Base-by-base conservation (phyloP, 2,888 invertebrate genomes). In the Amphipyra tragopoginis region DNA sequence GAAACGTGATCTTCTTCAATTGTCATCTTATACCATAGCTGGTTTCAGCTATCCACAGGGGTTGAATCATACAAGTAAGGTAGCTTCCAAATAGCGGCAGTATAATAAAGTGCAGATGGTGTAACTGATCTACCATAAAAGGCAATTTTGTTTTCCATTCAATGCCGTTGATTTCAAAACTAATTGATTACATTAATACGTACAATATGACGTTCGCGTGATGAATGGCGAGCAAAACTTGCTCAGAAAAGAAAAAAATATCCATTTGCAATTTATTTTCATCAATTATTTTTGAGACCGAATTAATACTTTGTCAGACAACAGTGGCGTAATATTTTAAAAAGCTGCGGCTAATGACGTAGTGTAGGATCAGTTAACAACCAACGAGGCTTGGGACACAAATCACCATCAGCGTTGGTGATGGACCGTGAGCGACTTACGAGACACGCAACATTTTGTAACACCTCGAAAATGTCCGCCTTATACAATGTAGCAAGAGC, bases 341-440 rank as follows among this genome's bases (percentile, higher is more conserved):
- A 71, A 68, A 44, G 47, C n/a, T 13, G 6, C 29, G 54, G 67
- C 70, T 84, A 86, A 85, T 83, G 79, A 83, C 67, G 77, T 72
- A 79, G 71, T 56, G 61, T 57, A 65, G 86, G 87, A 83, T 91
- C 90, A 75, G 87, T 89, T 87, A 85, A 79, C 86, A 79, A 66
- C 78, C 87, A 93, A 93, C 91, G 91, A 91, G 88, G 85, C 91
- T 72, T 84, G 85, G 62, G 68, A 86, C 90, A 93, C 93, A 90
- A 93, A 93, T 93, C 93, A 93, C 91, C 87, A 93, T 93, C 92
- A 93, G 89, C 64, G 77, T 40, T 64, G 63, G 81, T 83, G 85
- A 74, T 82, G 85, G 92, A 85, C 85, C 91, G 88, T 86, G 85
- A 64, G 65, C 65, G 69, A 45, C 55, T 67, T 69, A 59, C 58